Evolutionary conservation across 2,113 vertebrate species (phyloP).

Genomic region (Nothoprocta pentlandii): DNA sequence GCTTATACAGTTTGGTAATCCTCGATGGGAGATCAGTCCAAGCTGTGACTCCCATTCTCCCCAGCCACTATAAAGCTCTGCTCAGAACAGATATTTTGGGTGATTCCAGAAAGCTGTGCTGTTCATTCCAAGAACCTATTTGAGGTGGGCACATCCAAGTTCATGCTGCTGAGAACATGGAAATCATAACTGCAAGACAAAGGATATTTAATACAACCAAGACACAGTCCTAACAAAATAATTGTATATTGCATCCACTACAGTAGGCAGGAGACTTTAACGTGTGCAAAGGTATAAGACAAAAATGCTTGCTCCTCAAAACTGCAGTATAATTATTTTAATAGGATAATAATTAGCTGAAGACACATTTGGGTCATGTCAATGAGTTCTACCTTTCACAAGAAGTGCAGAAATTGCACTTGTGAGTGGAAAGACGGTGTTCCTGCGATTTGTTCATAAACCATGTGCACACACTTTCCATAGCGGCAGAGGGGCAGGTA

Average conservation of each 20-base stretch:
- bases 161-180: not conserved
- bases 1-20: not conserved
- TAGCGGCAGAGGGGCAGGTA: not conserved
- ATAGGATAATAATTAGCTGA: not conserved
- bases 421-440: not conserved
- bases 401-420: not conserved
- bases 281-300: not conserved
- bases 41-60: not conserved
- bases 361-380: not conserved
- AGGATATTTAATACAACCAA: slow-evolving; percentile 1
- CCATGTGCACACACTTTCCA: not conserved
- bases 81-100: slow-evolving; percentile 2
- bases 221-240: not conserved
- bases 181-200: slow-evolving; percentile 13
- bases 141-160: not conserved
- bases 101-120: not conserved
- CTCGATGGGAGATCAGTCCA: not conserved
- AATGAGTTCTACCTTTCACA: not conserved
- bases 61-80: not conserved
- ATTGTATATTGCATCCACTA: not conserved
- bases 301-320: not conserved
- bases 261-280: not conserved
- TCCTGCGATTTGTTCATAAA: not conserved
- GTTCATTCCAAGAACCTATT: not conserved
- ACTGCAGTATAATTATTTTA: not conserved